Evolutionary conservation across 2,888 invertebrate species (phyloP).

Genomic region (Rotaria sp.): DNA sequence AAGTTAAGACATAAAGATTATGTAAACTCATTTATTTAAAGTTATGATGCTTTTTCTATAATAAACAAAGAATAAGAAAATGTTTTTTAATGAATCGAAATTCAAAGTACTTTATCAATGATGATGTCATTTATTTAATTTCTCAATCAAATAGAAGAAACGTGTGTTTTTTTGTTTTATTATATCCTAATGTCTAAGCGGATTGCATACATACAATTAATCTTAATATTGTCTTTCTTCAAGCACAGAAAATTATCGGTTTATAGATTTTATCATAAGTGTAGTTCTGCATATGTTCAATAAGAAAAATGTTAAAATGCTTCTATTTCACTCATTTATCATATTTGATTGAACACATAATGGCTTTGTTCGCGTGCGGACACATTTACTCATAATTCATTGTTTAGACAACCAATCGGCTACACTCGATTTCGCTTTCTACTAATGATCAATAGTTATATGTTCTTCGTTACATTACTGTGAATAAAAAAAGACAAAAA

Average conservation of each 20-base stretch:
- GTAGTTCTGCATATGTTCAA: background rate
- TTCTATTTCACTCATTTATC: background rate
- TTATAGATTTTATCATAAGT: background rate
- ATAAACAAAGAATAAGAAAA: no score
- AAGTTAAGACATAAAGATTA: no score
- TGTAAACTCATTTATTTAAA: no score
- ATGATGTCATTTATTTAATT: no score
- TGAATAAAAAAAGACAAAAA: background rate
- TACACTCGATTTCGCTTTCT: background rate
- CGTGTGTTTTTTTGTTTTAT: no score
- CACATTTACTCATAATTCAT: background rate
- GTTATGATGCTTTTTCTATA: no score
- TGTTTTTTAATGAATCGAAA: no score
- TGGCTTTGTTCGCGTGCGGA: background rate
- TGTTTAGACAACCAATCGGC: background rate
- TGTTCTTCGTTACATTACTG: background rate
- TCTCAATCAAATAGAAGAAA: no score
- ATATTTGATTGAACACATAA: background rate
- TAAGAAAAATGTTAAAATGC: background rate
- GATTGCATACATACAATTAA: background rate
- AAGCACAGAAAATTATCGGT: background rate
- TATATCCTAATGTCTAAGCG: background rate
- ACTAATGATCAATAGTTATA: slow-evolving; percentile 3
- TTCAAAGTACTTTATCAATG: no score
- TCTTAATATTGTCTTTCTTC: background rate